Evolutionary conservation across 1,140 invertebrate genomes (phyloP), one percentile per base, ranked within the genome.

Genomic region (Heliconius congener): DNA sequence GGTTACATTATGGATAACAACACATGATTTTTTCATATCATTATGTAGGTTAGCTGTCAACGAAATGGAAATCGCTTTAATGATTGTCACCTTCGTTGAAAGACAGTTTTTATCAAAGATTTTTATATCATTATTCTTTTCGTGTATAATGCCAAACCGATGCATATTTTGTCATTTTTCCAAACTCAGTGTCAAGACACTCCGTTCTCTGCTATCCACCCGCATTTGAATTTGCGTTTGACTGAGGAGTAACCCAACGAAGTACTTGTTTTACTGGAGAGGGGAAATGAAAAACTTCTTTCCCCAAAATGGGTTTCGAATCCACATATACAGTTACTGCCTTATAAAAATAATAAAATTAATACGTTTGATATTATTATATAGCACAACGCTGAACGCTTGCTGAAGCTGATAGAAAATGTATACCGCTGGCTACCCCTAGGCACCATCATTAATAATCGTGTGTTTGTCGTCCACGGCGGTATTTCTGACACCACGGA

Each of bases 351-450:
- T 46, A 0, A 19, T 52, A 52, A 57, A 57, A 9, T n/a, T 57
- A 57, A 57, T 57, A n/a, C n/a, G 6, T n/a, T n/a, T 57, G 2
- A 57, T 57, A 11, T 57, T 57, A 55, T 52, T 52, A 52, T 19
- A 74, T 92, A 98, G 97, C 95, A 96, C 77, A 97, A 98, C 86
- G 96, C 97, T 9, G 96, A 97, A 79, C 96, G 96, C 76, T 95
- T 99, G 18, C 93, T 98, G 71, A 96, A 96, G 84, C 92, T 98
- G 79, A 97, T 99, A 81, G 97, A 98, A 88, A 97, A 97, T 84
- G 96, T 99, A 37, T 99, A 98, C 91, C 96, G 97, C 82, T 98
- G 98, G 97, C 95, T 99, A 60, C 98, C 98, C 0, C 89, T 99
- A 34, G 98, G 97, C 52, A 98, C 98, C 1, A 95, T 99, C 71